Evolutionary conservation across 2,797 vertebrate genomes (phyloP), one percentile per base, ranked within the genome.

Genomic region (Pseudopleuronectes americanus): DNA sequence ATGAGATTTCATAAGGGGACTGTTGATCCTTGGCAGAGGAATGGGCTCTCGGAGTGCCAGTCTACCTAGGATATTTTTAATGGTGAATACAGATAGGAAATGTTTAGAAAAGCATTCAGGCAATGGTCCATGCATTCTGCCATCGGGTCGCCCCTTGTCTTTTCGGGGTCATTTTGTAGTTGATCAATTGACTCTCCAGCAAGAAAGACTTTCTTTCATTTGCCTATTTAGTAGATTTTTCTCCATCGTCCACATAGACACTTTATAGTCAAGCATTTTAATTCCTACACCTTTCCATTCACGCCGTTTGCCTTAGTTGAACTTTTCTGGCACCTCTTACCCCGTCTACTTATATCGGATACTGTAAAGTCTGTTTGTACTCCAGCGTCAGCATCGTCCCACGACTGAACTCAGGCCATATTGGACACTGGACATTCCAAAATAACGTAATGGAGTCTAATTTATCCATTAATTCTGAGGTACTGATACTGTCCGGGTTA

Each of bases 401-500:
- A 51, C 8, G 54, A 64, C 64, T 80, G 58, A 55, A 22, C 56
- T 43, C 17, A 2, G n/a, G 67, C 68, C 74, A 75, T 24, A 28
- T 57, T 41, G 43, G 23, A 23, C 48, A 17, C 73, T 52, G 62
- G 43, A 67, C 49, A 5, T 21, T 57, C 21, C 45, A 61, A 78
- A 77, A 78, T 61, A 80, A 62, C 26, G 52, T 23, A 36, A 24
- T 19, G 24, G 19, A 77, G 49, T 64, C 24, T 12, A 17, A 64
- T 36, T 2, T n/a, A 9, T 62, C 57, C 41, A 16, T 7, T 13
- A 60, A 74, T 38, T 43, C 43, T 17, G 6, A 47, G 17, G 62
- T 14, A 36, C 51, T 60, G 62, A 75, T 54, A 66, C 68, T 70
- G 45, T 64, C 43, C 45, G 59, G 55, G 66, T 74, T 61, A 68